These are phyloP conservation scores for Tetranychus urticae DNA, from an alignment of 1,140 invertebrate species.

Conservation along the genomic window DNA sequence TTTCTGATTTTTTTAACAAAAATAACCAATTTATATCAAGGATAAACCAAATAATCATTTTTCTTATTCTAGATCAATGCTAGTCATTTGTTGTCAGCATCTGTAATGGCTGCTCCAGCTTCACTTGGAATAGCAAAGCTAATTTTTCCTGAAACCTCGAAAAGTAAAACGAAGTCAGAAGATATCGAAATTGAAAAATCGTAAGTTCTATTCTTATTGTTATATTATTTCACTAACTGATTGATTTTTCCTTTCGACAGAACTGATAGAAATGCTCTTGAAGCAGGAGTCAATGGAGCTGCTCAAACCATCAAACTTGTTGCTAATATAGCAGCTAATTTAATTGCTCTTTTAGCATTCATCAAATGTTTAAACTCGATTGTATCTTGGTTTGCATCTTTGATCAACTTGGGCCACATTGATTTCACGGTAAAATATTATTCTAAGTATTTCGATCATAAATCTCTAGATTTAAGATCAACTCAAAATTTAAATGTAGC, in stretches of 20 bases:
- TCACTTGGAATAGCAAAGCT: slow-evolving; percentile 68
- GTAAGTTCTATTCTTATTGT: slow-evolving; percentile 11
- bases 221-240: not conserved
- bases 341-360: slow-evolving; percentile 72
- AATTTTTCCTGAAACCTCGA: slow-evolving; percentile 64
- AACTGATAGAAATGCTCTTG: slow-evolving; percentile 49
- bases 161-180: slow-evolving; percentile 39
- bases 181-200: slow-evolving; percentile 23
- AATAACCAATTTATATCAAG: too few relatives aligned
- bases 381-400: slow-evolving; percentile 45
- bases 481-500: not conserved
- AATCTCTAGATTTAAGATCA: not conserved
- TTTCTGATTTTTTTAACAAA: too few relatives aligned
- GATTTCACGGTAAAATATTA: slow-evolving; percentile 24
- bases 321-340: slow-evolving; percentile 62
- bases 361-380: slow-evolving; percentile 56
- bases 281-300: slow-evolving; percentile 70
- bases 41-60: too few relatives aligned
- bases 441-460: not conserved
- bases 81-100: slow-evolving; percentile 45
- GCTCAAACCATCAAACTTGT: slow-evolving; percentile 52
- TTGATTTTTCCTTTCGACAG: slow-evolving; percentile 24
- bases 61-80: slow-evolving; percentile 19
- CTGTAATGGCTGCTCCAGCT: slow-evolving; percentile 82
- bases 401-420: slow-evolving; percentile 35